Percentiles rank a stretch among this genome's conserved stretches.
Conservation (phyloP, 2,888 invertebrate genomes). For the Drosophila ezoana region DNA sequence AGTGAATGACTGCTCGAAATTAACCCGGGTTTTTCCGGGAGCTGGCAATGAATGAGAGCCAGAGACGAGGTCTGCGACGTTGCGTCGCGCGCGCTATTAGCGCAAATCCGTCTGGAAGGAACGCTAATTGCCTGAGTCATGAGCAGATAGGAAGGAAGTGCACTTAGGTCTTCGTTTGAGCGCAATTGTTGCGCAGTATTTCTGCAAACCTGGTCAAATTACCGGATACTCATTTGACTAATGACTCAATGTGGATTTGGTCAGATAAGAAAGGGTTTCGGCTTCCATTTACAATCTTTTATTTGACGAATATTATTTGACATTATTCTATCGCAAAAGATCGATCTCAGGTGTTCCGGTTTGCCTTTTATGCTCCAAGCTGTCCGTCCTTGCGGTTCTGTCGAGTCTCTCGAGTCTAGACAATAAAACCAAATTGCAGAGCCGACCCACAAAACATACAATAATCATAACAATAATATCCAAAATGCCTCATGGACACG, state of each 20-base stretch:
- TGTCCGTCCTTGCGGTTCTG: slow-evolving; percentile 58
- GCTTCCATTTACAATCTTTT: slow-evolving; percentile 13
- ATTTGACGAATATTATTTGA: slow-evolving; percentile 32
- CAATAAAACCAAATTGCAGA: slow-evolving; percentile 62
- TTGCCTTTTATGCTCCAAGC: slow-evolving; percentile 32
- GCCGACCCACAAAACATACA: slow-evolving; percentile 69
- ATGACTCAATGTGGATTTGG: slow-evolving; percentile 53
- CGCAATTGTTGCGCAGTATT: slow-evolving; percentile 67
- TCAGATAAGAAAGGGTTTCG: slow-evolving; percentile 52
- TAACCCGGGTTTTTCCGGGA: slow-evolving; percentile 73
- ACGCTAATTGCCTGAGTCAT: slow-evolving; percentile 73
- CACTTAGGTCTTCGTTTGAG: slow-evolving; percentile 62
- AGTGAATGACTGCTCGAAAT: slow-evolving; percentile 62
- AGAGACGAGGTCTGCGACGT: slow-evolving; percentile 6
- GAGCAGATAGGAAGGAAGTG: slow-evolving; percentile 52
- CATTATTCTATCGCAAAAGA: slow-evolving; percentile 36
- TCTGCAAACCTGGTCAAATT: slow-evolving; percentile 73
- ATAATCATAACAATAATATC: slow-evolving; percentile 76
- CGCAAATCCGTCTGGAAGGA: slow-evolving; percentile 73
- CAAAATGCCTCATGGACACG: slow-evolving; percentile 33
- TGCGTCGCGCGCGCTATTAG: slow-evolving; percentile 58
- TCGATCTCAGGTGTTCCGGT: slow-evolving; percentile 44
- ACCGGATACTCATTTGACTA: slow-evolving; percentile 69
- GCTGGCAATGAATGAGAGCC: slow-evolving; percentile 67
- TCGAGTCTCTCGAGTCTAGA: slow-evolving; percentile 19